These are phyloP conservation scores for Chlorops oryzae DNA, from an alignment of 1,140 invertebrate species.

Conservation along the genomic window DNA sequence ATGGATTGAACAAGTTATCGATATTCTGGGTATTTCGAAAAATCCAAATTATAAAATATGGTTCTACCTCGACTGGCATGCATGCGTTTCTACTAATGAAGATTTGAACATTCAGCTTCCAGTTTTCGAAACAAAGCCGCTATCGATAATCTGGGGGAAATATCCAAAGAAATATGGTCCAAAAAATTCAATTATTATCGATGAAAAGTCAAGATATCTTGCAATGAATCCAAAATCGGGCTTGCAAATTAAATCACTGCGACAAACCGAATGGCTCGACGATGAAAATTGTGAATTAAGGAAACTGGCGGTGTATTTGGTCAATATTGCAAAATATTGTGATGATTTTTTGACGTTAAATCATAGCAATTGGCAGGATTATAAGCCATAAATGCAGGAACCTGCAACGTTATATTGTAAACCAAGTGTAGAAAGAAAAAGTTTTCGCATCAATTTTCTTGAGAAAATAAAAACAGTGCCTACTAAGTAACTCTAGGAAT, in stretches of 20 bases:
- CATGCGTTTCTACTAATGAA: conserved; percentile 94
- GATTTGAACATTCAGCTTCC: conserved; percentile 51
- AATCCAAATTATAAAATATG: conserved; percentile 87
- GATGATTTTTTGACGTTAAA: conserved; percentile 81
- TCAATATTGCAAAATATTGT: conserved; percentile 70
- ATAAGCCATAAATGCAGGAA: conserved; percentile 53
- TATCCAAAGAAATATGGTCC: conserved; percentile 78
- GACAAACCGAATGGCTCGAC: conserved; percentile 82
- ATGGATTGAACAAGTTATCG: conserved; percentile 98
- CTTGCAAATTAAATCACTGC: conserved; percentile 82
- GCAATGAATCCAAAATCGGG: conserved; percentile 96
- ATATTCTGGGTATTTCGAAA: conserved; percentile 74
- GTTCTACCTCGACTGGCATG: conserved; percentile 83
- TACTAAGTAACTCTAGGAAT: too few species aligned
- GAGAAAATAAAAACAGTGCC: too few species aligned
- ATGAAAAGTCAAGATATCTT: conserved; percentile 94
- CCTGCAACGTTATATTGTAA: conserved; percentile 4
- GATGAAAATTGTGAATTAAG: conserved; percentile 78
- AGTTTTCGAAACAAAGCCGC: conserved; percentile 79
- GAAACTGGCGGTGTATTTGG: conserved; percentile 76
- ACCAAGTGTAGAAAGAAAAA: too few species aligned
- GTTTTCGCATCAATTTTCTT: too few species aligned
- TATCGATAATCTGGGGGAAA: conserved; percentile 96
- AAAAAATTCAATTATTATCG: conserved; percentile 97
- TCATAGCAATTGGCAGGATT: conserved; percentile 88